Evolutionary conservation across 2,797 vertebrate species (phyloP).

Genomic region (Carcharodon carcharias): DNA sequence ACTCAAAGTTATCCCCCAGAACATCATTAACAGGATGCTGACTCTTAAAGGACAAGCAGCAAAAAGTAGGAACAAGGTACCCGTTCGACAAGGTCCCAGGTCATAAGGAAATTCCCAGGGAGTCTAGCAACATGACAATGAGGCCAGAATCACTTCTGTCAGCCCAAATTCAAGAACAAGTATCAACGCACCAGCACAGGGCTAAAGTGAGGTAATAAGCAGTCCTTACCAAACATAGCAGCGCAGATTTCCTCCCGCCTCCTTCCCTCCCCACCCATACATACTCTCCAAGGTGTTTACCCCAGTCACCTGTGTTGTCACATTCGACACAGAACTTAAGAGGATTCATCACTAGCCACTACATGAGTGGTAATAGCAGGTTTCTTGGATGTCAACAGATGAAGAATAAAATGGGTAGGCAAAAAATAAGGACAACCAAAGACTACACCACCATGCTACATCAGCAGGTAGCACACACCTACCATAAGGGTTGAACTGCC

Average conservation of each 20-base stretch:
- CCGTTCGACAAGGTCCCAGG: not conserved
- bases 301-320: not conserved
- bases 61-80: not conserved
- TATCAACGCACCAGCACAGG: not conserved
- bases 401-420: not conserved
- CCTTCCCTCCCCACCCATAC: not conserved
- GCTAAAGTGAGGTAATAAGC: not conserved
- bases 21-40: not conserved
- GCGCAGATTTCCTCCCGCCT: not conserved
- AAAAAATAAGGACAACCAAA: no score
- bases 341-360: not conserved
- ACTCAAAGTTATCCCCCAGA: not conserved
- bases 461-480: not conserved
- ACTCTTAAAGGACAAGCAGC: not conserved
- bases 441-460: not conserved
- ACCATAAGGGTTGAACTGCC: not conserved
- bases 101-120: not conserved
- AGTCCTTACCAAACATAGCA: not conserved
- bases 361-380: not conserved
- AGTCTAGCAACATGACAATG: not conserved
- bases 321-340: no score
- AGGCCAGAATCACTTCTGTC: not conserved
- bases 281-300: not conserved
- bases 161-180: not conserved
- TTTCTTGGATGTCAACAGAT: not conserved